Evolutionary conservation across 2,888 invertebrate species (phyloP).

Genomic region (Tetranychus piercei): DNA sequence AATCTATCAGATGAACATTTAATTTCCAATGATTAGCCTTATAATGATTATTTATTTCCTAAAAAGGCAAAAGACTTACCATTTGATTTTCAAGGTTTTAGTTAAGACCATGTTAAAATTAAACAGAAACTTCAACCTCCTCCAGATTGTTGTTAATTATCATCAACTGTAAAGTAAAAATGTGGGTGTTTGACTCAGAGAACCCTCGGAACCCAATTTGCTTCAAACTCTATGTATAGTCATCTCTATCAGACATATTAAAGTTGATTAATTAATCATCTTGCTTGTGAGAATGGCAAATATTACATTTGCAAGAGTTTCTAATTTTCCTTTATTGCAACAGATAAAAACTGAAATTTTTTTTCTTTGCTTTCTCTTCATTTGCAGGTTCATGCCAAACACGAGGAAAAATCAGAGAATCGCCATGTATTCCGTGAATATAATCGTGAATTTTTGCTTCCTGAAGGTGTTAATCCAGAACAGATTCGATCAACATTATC

Average conservation of each 20-base stretch:
- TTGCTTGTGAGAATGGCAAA: no score
- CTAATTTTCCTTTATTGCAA: not conserved
- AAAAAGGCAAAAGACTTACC: not conserved
- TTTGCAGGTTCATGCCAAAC: slow-evolving; percentile 76
- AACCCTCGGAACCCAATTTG: not conserved
- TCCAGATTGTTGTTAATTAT: slow-evolving; percentile 1
- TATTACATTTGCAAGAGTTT: no score
- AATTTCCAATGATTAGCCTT: not conserved
- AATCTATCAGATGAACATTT: not conserved
- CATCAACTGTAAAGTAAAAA: not conserved
- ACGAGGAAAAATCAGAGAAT: slow-evolving; percentile 90
- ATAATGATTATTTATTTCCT: not conserved
- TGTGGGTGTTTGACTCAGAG: not conserved
- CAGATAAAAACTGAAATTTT: not conserved
- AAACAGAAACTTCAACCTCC: not conserved
- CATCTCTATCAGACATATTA: not conserved
- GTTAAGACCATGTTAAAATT: not conserved
- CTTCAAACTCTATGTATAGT: not conserved
- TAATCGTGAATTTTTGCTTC: slow-evolving; percentile 88
- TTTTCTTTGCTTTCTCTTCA: not conserved
- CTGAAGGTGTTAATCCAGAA: slow-evolving; percentile 90
- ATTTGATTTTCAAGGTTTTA: slow-evolving; percentile 3
- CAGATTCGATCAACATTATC: slow-evolving; percentile 84
- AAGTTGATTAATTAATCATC: no score
- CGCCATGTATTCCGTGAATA: slow-evolving; percentile 94